A percentile compares a stretch with the other conserved stretches of the same genome.
These are phyloP conservation scores for Fregata magnificens DNA, from an alignment of 2,113 vertebrate genomes.

Conservation along the genomic window DNA sequence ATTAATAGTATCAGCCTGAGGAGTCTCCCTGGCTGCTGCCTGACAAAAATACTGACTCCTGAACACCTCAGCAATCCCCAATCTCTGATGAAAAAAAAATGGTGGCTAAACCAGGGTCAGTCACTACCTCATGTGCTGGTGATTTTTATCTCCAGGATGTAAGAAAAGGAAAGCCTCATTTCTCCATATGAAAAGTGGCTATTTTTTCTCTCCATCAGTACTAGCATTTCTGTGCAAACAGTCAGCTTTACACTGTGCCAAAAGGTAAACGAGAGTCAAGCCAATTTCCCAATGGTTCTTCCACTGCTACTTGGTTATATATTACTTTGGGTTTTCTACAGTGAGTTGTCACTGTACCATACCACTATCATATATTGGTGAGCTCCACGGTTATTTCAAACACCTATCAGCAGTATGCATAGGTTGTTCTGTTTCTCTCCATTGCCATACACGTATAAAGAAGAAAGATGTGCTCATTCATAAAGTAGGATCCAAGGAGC, in stretches of 20 bases:
- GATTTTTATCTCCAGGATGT: not conserved
- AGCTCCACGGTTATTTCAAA: not conserved
- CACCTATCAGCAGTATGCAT: accelerated
- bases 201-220: not conserved
- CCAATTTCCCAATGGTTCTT: not conserved
- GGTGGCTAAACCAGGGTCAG: not conserved
- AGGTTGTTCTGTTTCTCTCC: not conserved
- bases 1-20: not conserved
- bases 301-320: not conserved
- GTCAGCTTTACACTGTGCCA: not conserved
- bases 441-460: accelerated
- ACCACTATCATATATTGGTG: not conserved
- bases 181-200: not conserved
- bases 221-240: not conserved
- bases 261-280: not conserved
- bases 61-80: not conserved
- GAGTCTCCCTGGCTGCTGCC: not conserved
- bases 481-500: not conserved
- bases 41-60: not conserved
- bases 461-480: not conserved
- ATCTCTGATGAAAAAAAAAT: not conserved
- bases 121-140: not conserved
- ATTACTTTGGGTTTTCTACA: not conserved
- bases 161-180: not conserved
- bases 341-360: not conserved